Percentiles rank a stretch among this genome's conserved stretches.
These are phyloP conservation scores for Listrodromus nycthemerus DNA, from an alignment of 2,888 invertebrate species.

Conservation along the genomic window DNA sequence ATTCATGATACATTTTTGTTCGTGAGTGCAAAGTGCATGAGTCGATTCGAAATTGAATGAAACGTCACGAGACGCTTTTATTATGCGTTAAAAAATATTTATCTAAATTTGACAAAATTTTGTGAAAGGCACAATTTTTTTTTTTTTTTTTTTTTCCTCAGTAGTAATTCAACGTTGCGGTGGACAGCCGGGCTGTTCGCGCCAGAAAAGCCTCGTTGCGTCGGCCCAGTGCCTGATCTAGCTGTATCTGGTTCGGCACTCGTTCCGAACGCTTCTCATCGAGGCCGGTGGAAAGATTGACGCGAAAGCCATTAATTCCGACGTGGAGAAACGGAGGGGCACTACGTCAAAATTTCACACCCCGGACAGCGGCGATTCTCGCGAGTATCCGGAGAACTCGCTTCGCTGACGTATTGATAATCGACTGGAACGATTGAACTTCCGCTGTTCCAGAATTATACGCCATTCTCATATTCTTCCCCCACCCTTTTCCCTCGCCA, in stretches of 20 bases:
- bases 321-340: constrained; percentile 42
- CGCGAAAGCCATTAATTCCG: constrained; percentile 65
- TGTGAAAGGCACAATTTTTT: not conserved
- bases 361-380: constrained; percentile 36
- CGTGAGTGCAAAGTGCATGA: no score
- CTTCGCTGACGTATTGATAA: constrained; percentile 57
- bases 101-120: not conserved
- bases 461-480: not conserved
- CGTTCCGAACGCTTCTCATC: constrained; percentile 6
- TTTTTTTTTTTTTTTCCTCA: not conserved
- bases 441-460: constrained; percentile 16
- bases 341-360: constrained; percentile 62
- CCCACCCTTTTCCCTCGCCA: not conserved
- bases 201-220: constrained; percentile 5
- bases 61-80: no score
- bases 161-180: not conserved
- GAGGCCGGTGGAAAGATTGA: constrained; percentile 53
- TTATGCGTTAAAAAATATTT: no score
- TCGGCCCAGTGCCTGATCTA: not conserved
- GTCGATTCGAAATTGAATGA: no score
- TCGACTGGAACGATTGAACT: constrained; percentile 52
- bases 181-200: not conserved
- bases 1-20: no score
- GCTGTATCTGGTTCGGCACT: constrained; percentile 18
- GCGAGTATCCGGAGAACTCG: constrained; percentile 15